Evolutionary conservation across 2,888 invertebrate genomes (phyloP).

Genomic region (Tholera decimalis): DNA sequence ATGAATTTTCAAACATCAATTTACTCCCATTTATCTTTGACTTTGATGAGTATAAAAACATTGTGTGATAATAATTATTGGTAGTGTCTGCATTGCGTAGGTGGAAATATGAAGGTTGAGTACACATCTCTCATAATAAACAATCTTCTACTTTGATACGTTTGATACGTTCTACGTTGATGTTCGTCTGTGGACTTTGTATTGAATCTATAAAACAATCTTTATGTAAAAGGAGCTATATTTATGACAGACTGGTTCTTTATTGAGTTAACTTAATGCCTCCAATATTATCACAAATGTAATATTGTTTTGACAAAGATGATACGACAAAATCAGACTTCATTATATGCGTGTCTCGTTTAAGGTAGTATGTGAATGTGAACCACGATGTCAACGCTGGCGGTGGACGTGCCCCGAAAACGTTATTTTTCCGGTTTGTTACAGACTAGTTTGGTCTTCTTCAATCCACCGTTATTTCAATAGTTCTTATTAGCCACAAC

Average conservation of each 20-base stretch:
- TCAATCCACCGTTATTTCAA: slow-evolving; percentile 80
- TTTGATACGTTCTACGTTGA: too few species aligned
- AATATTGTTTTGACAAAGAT: slow-evolving; percentile 47
- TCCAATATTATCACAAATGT: slow-evolving; percentile 27
- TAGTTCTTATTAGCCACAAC: slow-evolving; percentile 67
- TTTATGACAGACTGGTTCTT: slow-evolving; percentile 29
- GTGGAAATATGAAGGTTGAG: slow-evolving; percentile 54
- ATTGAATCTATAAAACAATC: slow-evolving; percentile 10
- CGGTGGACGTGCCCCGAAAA: slow-evolving; percentile 84
- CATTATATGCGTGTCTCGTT: slow-evolving; percentile 79
- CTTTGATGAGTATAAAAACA: slow-evolving; percentile 63
- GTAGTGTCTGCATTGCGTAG: slow-evolving; percentile 53
- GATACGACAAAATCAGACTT: slow-evolving; percentile 23
- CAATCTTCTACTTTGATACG: slow-evolving; percentile 21
- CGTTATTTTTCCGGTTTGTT: slow-evolving; percentile 88
- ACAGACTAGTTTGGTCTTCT: slow-evolving; percentile 80
- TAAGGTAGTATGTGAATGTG: slow-evolving; percentile 74
- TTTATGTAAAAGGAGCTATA: slow-evolving; percentile 13
- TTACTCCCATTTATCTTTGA: slow-evolving; percentile 62
- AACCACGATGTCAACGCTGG: slow-evolving; percentile 69
- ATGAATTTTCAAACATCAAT: slow-evolving; percentile 62
- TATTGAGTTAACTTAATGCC: slow-evolving; percentile 8
- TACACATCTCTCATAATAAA: slow-evolving; percentile 33
- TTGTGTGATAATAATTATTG: slow-evolving; percentile 60
- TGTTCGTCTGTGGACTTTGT: slow-evolving; percentile 42